Percentiles rank a stretch among this genome's conserved stretches.
These are phyloP conservation scores for Drosophila willistoni DNA, from an alignment of 1,140 invertebrate species.

Conservation along the genomic window DNA sequence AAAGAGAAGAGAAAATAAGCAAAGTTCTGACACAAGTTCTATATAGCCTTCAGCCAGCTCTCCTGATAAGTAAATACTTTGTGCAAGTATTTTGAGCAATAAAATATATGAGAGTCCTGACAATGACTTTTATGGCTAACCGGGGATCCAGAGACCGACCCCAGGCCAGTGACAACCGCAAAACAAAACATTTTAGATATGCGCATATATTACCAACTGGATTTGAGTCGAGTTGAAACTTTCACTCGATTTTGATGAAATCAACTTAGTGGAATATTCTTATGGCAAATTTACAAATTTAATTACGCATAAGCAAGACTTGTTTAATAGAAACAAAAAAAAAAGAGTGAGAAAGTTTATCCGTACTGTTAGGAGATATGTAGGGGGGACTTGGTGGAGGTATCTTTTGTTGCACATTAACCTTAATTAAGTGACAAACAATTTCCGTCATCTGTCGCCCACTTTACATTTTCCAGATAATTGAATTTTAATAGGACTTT, in stretches of 20 bases:
- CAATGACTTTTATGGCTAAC: conserved; percentile 48
- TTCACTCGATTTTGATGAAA: conserved; percentile 54
- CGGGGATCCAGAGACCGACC: conserved; percentile 9
- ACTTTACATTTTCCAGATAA: conserved; percentile 67
- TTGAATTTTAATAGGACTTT: conserved; percentile 78
- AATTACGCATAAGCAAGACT: conserved; percentile 72
- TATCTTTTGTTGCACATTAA: conserved; percentile 65
- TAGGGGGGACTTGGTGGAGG: background rate
- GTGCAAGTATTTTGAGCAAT: conserved; percentile 55
- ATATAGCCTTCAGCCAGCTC: conserved; percentile 25
- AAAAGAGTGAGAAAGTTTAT: conserved; percentile 54
- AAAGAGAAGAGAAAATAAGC: conserved; percentile 3
- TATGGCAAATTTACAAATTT: conserved; percentile 56
- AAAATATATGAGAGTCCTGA: conserved; percentile 42
- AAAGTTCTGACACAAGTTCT: conserved; percentile 54
- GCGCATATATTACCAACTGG: conserved; percentile 56
- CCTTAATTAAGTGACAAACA: conserved; percentile 81
- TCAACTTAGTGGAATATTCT: conserved; percentile 52
- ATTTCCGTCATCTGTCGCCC: conserved; percentile 31
- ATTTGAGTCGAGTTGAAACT: conserved; percentile 47
- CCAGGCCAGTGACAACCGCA: conserved; percentile 19
- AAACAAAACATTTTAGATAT: conserved; percentile 59
- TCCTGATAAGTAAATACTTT: conserved; percentile 65
- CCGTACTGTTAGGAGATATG: conserved; percentile 27
- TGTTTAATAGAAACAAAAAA: conserved; percentile 41